Conservation (phyloP, 2,113 vertebrate genomes). For the Gallinago undulata region DNA sequence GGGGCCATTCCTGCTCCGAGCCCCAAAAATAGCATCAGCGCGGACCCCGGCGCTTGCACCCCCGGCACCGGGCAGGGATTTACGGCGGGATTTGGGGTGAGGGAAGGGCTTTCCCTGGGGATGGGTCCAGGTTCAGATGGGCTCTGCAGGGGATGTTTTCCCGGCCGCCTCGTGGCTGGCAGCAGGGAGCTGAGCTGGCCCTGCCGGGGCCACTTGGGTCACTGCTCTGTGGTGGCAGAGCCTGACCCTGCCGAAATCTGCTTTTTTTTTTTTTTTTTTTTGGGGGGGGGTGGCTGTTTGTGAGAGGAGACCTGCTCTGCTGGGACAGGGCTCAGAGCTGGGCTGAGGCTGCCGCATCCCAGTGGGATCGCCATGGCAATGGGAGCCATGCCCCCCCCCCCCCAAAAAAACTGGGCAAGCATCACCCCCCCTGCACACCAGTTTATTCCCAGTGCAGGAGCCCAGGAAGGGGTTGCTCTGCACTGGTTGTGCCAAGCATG, state of each 20-base stretch:
- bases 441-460: accelerated
- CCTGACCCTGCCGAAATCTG: accelerated
- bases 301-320: background rate
- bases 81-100: background rate
- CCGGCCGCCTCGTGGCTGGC: background rate
- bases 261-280: too few relatives aligned
- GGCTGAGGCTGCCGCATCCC: background rate
- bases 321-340: background rate
- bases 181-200: background rate
- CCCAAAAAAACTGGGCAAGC: accelerated
- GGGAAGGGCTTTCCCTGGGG: background rate
- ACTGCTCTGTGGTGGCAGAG: background rate
- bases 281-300: background rate
- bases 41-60: accelerated
- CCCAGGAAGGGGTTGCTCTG: background rate
- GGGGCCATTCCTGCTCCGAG: background rate
- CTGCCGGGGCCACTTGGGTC: background rate
- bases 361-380: accelerated
- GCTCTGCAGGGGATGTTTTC: background rate
- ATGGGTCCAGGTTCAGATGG: accelerated
- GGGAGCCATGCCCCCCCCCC: accelerated
- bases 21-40: accelerated
- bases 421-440: too few relatives aligned
- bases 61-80: background rate
- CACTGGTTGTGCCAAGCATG: background rate